A percentile compares a stretch with the other conserved stretches of the same genome.
These are phyloP conservation scores for Silurus aristotelis DNA, from an alignment of 2,797 vertebrate genomes.

Conservation along the genomic window DNA sequence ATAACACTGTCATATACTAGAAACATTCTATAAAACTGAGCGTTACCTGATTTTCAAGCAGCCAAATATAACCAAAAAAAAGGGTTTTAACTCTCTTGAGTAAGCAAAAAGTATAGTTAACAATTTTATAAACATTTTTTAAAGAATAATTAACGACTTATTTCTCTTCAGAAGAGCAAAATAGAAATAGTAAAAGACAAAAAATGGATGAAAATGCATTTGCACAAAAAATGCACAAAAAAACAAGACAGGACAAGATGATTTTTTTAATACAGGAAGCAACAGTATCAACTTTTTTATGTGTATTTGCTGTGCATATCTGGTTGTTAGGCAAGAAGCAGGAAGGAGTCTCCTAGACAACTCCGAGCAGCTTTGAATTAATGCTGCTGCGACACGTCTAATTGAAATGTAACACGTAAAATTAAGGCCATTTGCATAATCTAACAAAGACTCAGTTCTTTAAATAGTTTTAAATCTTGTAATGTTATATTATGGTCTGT, in stretches of 20 bases:
- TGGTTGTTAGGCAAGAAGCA: conserved; percentile 1
- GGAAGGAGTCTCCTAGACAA: conserved; percentile 46
- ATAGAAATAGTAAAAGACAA: background rate
- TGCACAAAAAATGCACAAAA: no score
- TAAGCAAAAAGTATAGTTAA: background rate
- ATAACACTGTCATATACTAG: no score
- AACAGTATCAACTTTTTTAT: background rate
- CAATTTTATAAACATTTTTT: background rate
- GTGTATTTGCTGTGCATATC: background rate
- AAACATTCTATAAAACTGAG: no score
- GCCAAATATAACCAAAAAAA: no score
- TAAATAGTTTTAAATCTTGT: conserved; percentile 55
- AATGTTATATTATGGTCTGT: conserved; percentile 63
- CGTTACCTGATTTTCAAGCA: no score
- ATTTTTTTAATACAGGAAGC: background rate
- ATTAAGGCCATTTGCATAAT: conserved; percentile 57
- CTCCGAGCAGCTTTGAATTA: conserved; percentile 49
- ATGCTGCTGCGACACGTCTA: conserved; percentile 53
- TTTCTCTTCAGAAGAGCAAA: no score
- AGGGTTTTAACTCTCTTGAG: background rate
- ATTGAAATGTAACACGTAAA: conserved; percentile 64
- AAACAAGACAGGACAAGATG: background rate
- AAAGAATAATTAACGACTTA: background rate
- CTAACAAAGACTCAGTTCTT: conserved; percentile 45
- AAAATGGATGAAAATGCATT: no score